Evolutionary conservation across 2,113 vertebrate genomes (phyloP).

Genomic region (Indri indri): DNA sequence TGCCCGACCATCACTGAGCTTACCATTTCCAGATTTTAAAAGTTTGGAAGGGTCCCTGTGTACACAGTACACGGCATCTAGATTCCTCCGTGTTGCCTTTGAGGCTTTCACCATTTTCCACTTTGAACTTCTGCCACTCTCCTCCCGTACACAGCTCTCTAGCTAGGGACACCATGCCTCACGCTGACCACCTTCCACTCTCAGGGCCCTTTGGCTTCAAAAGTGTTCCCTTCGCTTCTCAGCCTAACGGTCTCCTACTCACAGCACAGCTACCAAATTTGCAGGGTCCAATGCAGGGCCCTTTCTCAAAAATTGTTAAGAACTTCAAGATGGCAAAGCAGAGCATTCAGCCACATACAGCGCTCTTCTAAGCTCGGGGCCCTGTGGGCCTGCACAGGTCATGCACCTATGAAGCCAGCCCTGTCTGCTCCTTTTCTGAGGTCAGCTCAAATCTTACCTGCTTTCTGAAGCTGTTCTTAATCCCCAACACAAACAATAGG

Average conservation of each 20-base stretch:
- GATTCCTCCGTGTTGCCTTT: not conserved
- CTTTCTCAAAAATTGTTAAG: not conserved
- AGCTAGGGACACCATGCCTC: rapidly evolving
- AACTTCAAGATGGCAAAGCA: not conserved
- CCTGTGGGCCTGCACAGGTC: too few species aligned
- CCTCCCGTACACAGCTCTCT: not conserved
- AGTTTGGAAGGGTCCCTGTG: not conserved
- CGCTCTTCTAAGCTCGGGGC: not conserved
- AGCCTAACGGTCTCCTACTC: not conserved
- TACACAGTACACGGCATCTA: rapidly evolving
- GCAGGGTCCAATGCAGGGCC: not conserved
- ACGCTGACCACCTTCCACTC: not conserved
- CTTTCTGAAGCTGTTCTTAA: not conserved
- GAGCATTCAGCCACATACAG: not conserved
- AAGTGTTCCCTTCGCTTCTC: not conserved
- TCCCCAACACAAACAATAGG: not conserved
- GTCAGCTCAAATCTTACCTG: not conserved
- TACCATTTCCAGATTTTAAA: too few species aligned
- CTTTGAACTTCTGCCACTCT: not conserved
- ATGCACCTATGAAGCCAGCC: rapidly evolving
- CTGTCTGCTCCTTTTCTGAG: not conserved
- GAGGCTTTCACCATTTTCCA: not conserved
- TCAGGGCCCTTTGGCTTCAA: not conserved
- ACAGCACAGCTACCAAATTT: not conserved
- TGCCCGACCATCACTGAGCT: not conserved